Evolutionary conservation across 2,888 invertebrate genomes (phyloP), one percentile per base, ranked within the genome.

Genomic region (Drosophila kuntzei): DNA sequence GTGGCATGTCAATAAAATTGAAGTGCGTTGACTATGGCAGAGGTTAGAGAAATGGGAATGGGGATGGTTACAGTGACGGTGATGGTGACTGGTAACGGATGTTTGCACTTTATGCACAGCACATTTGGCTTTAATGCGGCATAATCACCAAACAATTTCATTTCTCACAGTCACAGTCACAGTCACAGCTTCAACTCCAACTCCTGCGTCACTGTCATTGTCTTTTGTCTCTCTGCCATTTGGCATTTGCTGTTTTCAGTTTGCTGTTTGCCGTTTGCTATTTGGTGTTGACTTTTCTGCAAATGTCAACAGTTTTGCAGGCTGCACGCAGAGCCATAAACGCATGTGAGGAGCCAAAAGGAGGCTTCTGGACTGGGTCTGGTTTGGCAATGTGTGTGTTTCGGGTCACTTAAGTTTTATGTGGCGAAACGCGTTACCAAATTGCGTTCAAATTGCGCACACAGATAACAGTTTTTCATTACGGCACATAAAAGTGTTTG

Each of bases 401-500:
- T 89, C 79, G 83, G 89, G 88, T 89, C 85, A 89, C 85, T 85
- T 85, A 89, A 89, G 88, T 85, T 85, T 85, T 85, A 85, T 85
- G 85, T 89, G 89, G 86, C 86, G 85, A 72, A 89, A 89, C 89
- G 83, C 87, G 89, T 89, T 89, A 89, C 89, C 83, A 89, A 84
- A 84, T 84, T 89, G 89, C 83, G 87, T 84, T 84, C 83, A 83
- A 83, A 83, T 83, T 83, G 83, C 83, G 85, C 89, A 87, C 87
- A 84, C 75, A 83, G 83, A 88, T 83, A 83, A 83, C 89, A 83
- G 83, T 89, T 88, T 83, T 83, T 83, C 83, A 83, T 83, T 88
- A 87, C 83, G 89, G 79, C 82, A 82, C 86, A 85, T 85, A 87
- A 89, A 85, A 89, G 86, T 85, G 89, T 81, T 87, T 68, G 44